Conservation (phyloP, 2,113 vertebrate genomes). For the Gnathonemus echidnorhynchus region DNA sequence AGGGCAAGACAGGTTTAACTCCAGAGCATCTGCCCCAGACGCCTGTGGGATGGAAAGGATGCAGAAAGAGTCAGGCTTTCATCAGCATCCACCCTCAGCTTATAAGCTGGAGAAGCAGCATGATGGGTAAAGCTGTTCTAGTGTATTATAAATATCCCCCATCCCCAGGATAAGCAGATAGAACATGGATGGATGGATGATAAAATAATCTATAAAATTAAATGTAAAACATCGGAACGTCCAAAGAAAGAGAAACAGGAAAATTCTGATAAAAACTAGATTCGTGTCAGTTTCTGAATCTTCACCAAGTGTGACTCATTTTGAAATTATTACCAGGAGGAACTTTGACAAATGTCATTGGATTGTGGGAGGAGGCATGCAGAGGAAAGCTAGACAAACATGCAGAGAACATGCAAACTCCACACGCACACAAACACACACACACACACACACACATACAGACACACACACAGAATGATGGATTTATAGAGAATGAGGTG, state of each 20-base stretch:
- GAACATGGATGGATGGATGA: background rate
- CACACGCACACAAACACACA: background rate
- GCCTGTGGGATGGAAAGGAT: conserved; percentile 49
- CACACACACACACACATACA: background rate
- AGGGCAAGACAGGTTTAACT: conserved; percentile 93
- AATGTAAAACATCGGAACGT: background rate
- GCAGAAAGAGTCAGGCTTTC: background rate
- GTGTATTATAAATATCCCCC: background rate
- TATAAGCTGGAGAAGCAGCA: background rate
- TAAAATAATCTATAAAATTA: background rate
- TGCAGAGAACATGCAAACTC: background rate
- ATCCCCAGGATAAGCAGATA: background rate
- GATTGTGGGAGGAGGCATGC: background rate
- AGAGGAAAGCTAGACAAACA: background rate
- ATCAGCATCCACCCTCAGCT: background rate
- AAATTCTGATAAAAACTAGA: background rate
- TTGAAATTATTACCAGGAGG: background rate
- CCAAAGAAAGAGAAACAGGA: background rate
- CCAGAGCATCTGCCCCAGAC: conserved; percentile 88
- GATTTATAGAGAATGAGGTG: background rate
- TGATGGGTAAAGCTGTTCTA: background rate
- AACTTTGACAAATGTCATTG: background rate
- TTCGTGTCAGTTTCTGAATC: background rate
- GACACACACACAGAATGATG: background rate
- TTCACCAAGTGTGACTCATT: background rate